phyloP scores from a whole-genome alignment of 2,113 vertebrate species.

The Saccopteryx bilineata region DNA sequence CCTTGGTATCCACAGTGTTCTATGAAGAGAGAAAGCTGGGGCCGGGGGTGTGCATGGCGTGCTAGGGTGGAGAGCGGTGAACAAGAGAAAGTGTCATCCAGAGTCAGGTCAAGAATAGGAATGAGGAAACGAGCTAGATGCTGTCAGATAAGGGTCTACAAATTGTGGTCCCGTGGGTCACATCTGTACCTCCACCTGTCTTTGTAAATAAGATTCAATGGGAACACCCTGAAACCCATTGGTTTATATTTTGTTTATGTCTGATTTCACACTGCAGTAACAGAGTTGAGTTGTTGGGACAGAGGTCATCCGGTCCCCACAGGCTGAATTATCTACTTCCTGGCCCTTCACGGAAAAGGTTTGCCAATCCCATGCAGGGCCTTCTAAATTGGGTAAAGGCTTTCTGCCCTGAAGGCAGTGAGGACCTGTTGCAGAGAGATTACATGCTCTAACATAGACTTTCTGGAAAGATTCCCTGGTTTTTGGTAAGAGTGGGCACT shows the following conservation, averaged over 20 bases:
- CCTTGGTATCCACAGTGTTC: background rate
- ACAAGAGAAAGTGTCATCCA: background rate
- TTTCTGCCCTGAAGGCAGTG: background rate
- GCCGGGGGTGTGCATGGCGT: background rate
- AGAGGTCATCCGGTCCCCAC: background rate
- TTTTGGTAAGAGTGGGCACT: background rate
- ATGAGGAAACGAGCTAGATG: background rate
- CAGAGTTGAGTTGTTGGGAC: background rate
- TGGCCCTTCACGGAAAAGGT: background rate
- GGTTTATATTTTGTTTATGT: background rate
- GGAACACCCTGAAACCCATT: background rate
- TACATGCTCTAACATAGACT: background rate
- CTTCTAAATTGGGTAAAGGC: background rate
- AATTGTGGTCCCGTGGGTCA: background rate
- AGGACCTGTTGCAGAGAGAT: background rate
- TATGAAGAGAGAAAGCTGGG: background rate
- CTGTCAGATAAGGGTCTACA: background rate
- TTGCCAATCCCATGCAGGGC: background rate
- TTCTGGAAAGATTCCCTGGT: background rate
- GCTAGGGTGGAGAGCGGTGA: background rate
- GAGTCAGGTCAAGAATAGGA: background rate
- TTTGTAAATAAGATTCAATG: background rate
- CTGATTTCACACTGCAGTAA: background rate
- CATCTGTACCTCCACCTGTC: background rate
- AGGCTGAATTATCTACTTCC: background rate